phyloP scores from a whole-genome alignment of 1,140 invertebrate genomes.

The Doryteuthis pealeii region DNA sequence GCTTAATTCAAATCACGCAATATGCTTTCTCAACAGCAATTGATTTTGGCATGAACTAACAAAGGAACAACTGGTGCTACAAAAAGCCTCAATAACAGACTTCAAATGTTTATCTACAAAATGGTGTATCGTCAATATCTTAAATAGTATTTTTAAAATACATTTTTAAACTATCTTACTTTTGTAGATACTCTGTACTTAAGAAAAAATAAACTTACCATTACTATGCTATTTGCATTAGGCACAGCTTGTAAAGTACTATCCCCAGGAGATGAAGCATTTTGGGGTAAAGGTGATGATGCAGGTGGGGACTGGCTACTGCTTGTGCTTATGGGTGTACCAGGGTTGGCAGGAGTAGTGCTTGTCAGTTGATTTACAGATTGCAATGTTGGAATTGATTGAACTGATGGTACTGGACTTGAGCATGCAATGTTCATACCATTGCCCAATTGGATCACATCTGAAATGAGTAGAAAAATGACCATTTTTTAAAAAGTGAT shows the following conservation, averaged over 20 bases:
- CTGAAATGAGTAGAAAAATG: not conserved
- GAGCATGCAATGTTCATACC: not conserved
- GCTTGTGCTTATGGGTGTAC: not conserved
- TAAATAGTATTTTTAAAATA: too few relatives aligned
- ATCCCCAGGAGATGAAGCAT: not conserved
- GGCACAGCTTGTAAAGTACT: not conserved
- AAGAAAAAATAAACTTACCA: not conserved
- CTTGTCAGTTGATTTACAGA: not conserved
- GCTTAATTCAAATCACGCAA: too few relatives aligned
- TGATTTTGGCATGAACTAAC: too few relatives aligned
- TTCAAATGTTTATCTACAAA: too few relatives aligned
- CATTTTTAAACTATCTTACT: too few relatives aligned
- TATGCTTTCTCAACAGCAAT: too few relatives aligned
- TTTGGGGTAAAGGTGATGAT: not conserved
- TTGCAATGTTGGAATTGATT: not conserved
- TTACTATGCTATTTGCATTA: not conserved
- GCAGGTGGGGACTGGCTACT: conserved; percentile 15
- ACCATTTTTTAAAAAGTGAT: not conserved
- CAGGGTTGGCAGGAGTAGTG: not conserved
- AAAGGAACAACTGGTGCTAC: too few relatives aligned
- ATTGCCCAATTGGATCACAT: not conserved
- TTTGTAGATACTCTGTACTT: too few relatives aligned
- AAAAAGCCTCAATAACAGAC: too few relatives aligned
- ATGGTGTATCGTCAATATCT: too few relatives aligned
- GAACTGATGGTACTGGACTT: not conserved